Base-by-base conservation (phyloP, 2,888 invertebrate species). In the Dugesia japonica region DNA sequence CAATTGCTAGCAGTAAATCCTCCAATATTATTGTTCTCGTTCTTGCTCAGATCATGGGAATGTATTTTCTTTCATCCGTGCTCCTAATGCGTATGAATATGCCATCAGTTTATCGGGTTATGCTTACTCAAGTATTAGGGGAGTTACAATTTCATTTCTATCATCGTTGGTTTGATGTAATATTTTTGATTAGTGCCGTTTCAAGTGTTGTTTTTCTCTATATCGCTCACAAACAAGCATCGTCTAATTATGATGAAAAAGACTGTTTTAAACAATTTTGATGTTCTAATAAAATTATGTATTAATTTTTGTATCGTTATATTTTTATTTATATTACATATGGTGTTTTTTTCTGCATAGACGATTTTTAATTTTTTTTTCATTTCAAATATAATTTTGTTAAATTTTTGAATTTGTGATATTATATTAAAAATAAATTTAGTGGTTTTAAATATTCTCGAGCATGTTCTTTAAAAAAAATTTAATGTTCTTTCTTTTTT, bases 91-190 rank as follows among this genome's bases (percentile, higher is more conserved):
- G 98, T 31, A 98, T 98, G 98, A 98, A 98, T 84, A 94, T 98
- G 93, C 98, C 98, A 0, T 89, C 91, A 0, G 94, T 98, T 84
- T 98, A 98, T 85, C 88, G 97, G 42, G 90, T 90, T 72, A 98
- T 98, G 74, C 90, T 92, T 79, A 90, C 91, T 0, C 89, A 90
- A 87, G 97, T 98, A 0, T 85, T 98, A 23, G 98, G 97, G 0
- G 95, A 95, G 83, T 86, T 98, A 79, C 95, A 98, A 85, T 98
- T 98, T 82, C 94, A 92, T 84, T 98, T 98, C 87, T 98, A 98
- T 83, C 98, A 98, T 84, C 88, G 98, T 78, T 99, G 98, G 98
- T 98, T 99, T 84, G 98, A 98, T 85, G 97, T 98, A 1, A 99
- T 98, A 83, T 98, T 98, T 85, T 87, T 98, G 78, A 91, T 98